Evolutionary conservation across 2,113 vertebrate genomes (phyloP).

Genomic region (Macrotis lagotis): DNA sequence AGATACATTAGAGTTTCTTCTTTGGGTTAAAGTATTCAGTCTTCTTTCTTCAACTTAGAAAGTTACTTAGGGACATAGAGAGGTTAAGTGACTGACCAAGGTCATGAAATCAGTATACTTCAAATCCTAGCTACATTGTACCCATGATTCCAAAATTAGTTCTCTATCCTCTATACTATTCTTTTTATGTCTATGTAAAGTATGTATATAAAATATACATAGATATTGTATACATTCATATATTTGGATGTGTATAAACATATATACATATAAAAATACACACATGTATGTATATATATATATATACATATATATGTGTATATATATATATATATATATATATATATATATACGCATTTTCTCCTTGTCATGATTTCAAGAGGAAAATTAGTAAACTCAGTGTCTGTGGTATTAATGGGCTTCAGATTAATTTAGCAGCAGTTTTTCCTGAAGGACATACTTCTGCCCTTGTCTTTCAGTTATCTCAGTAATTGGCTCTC

Average conservation of each 20-base stretch:
- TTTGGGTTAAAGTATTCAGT: not conserved
- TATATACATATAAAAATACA: no score
- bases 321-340: no score
- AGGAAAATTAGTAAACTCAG: not conserved
- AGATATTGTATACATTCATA: not conserved
- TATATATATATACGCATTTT: not conserved
- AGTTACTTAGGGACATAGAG: not conserved
- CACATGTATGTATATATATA: not conserved
- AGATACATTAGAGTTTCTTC: not conserved
- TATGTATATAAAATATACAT: not conserved
- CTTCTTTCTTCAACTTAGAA: not conserved
- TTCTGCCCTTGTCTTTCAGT: not conserved
- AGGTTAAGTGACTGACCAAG: not conserved
- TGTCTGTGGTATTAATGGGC: not conserved
- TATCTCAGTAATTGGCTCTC: conserved; percentile 15
- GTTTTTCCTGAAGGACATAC: not conserved
- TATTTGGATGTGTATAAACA: not conserved
- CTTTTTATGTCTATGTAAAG: not conserved
- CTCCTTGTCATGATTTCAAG: conserved; percentile 11
- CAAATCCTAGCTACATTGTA: not conserved
- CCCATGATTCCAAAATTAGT: not conserved
- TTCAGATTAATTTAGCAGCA: not conserved
- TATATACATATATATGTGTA: not conserved
- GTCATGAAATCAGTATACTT: not conserved
- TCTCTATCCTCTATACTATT: not conserved